A percentile compares a stretch with the other conserved stretches of the same genome.
Conservation (phyloP, 2,888 invertebrate genomes). For the Rhogogaster chlorosoma region DNA sequence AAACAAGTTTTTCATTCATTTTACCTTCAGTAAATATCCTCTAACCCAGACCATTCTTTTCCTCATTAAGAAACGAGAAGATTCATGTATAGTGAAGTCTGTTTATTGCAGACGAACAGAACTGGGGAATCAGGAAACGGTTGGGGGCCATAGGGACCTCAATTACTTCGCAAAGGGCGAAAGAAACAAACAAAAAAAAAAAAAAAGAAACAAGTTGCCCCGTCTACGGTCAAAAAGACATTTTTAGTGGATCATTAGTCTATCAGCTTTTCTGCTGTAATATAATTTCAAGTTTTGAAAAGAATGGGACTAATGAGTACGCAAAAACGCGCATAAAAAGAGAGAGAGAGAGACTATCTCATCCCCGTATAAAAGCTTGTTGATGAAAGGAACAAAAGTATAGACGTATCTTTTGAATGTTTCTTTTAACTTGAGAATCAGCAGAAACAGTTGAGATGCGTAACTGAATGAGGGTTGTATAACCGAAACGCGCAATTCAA, state of each 20-base stretch:
- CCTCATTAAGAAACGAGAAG: too few relatives aligned
- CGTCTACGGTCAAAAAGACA: too few relatives aligned
- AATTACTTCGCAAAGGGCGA: too few relatives aligned
- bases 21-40: too few relatives aligned
- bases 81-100: too few relatives aligned
- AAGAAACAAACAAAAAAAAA: too few relatives aligned
- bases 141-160: too few relatives aligned
- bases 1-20: too few relatives aligned
- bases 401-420: not conserved
- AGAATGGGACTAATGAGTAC: not conserved
- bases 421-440: not conserved
- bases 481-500: constrained; percentile 3
- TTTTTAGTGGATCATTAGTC: not conserved
- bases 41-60: too few relatives aligned
- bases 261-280: not conserved
- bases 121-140: too few relatives aligned
- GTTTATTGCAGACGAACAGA: too few relatives aligned
- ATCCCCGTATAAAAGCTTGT: not conserved
- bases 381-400: not conserved
- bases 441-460: not conserved
- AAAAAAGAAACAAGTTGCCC: too few relatives aligned
- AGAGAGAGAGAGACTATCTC: not conserved
- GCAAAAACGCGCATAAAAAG: not conserved
- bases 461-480: not conserved
- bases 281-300: not conserved